Conservation (phyloP, 2,888 invertebrate species). For the Lymantria monacha region DNA sequence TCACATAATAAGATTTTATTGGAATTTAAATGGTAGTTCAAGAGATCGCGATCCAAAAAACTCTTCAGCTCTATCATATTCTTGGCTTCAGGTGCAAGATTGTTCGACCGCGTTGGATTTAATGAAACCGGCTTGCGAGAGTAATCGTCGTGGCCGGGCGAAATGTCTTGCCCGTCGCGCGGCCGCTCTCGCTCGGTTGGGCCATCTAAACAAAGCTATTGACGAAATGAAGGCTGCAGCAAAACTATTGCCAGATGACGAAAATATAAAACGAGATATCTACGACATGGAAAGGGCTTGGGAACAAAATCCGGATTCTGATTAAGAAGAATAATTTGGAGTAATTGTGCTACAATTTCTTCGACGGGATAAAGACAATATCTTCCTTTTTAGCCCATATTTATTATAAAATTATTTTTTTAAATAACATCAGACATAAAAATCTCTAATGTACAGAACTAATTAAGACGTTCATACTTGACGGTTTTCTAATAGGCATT, state of each 20-base stretch:
- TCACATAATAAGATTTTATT: too few relatives aligned
- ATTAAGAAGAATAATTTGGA: conserved; percentile 34
- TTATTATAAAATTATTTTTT: too few relatives aligned
- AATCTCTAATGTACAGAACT: too few relatives aligned
- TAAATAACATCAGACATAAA: too few relatives aligned
- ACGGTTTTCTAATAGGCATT: too few relatives aligned
- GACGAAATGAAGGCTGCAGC: conserved; percentile 89
- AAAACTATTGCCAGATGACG: conserved; percentile 84
- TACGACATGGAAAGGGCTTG: conserved; percentile 90
- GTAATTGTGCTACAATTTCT: neutral
- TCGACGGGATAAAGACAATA: too few relatives aligned
- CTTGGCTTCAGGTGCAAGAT: conserved; percentile 43
- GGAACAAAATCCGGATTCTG: conserved; percentile 87
- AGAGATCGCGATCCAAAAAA: too few relatives aligned
- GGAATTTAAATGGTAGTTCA: too few relatives aligned
- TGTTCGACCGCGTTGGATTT: conserved; percentile 87
- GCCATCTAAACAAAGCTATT: conserved; percentile 86
- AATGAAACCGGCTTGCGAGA: conserved; percentile 86
- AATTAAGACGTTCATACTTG: too few relatives aligned
- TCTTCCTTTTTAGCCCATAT: too few relatives aligned
- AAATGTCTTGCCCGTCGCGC: conserved; percentile 89
- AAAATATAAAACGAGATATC: conserved; percentile 83
- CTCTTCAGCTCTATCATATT: too few relatives aligned
- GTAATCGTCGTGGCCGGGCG: conserved; percentile 87
- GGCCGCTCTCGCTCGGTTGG: conserved; percentile 86